These are phyloP conservation scores for Aradophagus sp. DNA, from an alignment of 1,140 invertebrate genomes.

Conservation along the genomic window DNA sequence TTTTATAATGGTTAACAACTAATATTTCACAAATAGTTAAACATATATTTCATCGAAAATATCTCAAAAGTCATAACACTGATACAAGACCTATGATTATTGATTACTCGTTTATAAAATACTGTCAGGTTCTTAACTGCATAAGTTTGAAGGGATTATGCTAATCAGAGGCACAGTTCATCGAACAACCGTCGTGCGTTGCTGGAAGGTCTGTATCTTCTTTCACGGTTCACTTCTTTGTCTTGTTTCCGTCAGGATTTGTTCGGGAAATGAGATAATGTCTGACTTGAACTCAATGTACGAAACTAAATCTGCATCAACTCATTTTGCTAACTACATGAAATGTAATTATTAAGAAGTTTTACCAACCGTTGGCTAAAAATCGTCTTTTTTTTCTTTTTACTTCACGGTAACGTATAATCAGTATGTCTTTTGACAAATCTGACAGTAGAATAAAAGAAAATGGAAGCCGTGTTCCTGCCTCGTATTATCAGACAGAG, in stretches of 20 bases:
- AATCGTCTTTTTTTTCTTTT: too few relatives aligned
- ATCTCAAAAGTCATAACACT: not conserved
- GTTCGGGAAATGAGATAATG: constrained; percentile 29
- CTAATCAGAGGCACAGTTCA: constrained; percentile 53
- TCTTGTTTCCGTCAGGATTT: constrained; percentile 48
- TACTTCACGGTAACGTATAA: too few relatives aligned
- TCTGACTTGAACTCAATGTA: constrained; percentile 20
- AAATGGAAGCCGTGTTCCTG: too few relatives aligned
- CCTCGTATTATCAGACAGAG: too few relatives aligned
- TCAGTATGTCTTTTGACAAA: too few relatives aligned
- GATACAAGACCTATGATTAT: not conserved
- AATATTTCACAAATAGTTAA: too few relatives aligned
- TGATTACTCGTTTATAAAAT: constrained; percentile 9
- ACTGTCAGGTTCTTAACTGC: constrained; percentile 18
- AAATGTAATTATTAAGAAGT: too few relatives aligned
- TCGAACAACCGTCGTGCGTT: constrained; percentile 24
- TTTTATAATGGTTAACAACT: too few relatives aligned
- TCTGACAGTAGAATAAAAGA: too few relatives aligned
- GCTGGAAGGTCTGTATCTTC: constrained; percentile 47
- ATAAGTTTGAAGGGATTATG: constrained; percentile 29
- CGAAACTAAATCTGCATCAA: constrained; percentile 11
- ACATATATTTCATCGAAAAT: not conserved
- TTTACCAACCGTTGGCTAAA: too few relatives aligned
- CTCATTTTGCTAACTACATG: not conserved
- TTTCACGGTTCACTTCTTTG: constrained; percentile 51